Conservation (phyloP, 2,888 invertebrate species). For the Rhogogaster chlorosoma region DNA sequence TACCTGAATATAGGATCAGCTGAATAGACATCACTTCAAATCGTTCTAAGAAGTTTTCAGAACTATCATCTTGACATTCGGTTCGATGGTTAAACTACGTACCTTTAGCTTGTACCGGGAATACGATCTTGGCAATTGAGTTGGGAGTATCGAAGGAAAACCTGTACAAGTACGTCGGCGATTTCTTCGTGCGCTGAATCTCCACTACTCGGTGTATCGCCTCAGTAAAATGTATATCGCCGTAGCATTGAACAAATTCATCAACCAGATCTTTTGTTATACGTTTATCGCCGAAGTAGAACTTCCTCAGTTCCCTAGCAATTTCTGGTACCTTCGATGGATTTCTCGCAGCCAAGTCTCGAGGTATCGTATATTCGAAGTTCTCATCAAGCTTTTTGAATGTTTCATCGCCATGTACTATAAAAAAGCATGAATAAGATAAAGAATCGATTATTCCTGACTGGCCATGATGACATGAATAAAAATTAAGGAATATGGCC, state of each 20-base stretch:
- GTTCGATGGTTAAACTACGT: neutral
- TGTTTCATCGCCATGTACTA: neutral
- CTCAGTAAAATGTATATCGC: slow-evolving; percentile 79
- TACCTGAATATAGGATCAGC: neutral
- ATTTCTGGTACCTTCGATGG: slow-evolving; percentile 64
- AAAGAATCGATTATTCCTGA: neutral
- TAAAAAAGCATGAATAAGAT: neutral
- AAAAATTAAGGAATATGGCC: neutral
- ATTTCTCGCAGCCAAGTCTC: slow-evolving; percentile 69
- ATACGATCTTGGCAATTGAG: neutral
- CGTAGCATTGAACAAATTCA: slow-evolving; percentile 79
- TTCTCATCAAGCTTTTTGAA: slow-evolving; percentile 62
- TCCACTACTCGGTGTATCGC: slow-evolving; percentile 76
- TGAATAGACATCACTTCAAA: neutral
- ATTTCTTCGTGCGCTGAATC: slow-evolving; percentile 75
- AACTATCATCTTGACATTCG: too few species aligned
- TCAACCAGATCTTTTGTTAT: slow-evolving; percentile 72
- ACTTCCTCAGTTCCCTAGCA: slow-evolving; percentile 74
- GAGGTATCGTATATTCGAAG: slow-evolving; percentile 75
- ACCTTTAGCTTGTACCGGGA: neutral
- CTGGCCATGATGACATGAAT: neutral
- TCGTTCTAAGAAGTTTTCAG: neutral
- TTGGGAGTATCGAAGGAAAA: slow-evolving; percentile 78
- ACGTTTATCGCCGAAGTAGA: slow-evolving; percentile 78
- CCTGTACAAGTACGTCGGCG: slow-evolving; percentile 81